Percentiles rank a stretch among this genome's conserved stretches.
These are phyloP conservation scores for Rhynchophorus ferrugineus DNA, from an alignment of 1,140 invertebrate species.

Conservation along the genomic window DNA sequence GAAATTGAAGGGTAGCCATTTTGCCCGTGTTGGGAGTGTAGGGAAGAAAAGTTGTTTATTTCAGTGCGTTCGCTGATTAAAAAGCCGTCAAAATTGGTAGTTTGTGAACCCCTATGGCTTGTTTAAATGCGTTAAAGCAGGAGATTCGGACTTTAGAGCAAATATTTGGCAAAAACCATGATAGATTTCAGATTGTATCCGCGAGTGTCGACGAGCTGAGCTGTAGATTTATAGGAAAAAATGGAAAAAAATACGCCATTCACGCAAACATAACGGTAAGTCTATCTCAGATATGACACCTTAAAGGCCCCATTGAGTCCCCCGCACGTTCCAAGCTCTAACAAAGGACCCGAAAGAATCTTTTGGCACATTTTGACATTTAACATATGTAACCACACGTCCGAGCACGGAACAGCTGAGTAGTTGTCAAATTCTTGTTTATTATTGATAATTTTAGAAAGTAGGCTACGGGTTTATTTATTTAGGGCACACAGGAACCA, in stretches of 20 bases:
- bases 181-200: constrained; percentile 93
- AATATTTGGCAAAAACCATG: constrained; percentile 91
- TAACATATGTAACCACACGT: constrained; percentile 32
- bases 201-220: constrained; percentile 97
- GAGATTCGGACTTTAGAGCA: constrained; percentile 95
- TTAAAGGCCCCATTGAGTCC: neutral
- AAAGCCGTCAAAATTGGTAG: constrained; percentile 27
- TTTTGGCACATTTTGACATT: constrained; percentile 38
- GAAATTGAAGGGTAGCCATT: constrained; percentile 27
- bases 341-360: constrained; percentile 30
- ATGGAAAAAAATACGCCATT: constrained; percentile 92
- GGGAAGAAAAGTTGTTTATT: constrained; percentile 22
- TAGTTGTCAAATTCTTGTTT: constrained; percentile 9
- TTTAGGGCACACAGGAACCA: neutral
- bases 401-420: constrained; percentile 25
- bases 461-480: constrained; percentile 5
- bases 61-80: constrained; percentile 22
- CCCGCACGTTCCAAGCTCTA: constrained; percentile 14
- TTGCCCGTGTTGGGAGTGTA: constrained; percentile 33
- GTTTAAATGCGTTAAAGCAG: constrained; percentile 93
- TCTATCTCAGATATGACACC: constrained; percentile 24
- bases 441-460: constrained; percentile 23
- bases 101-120: constrained; percentile 72
- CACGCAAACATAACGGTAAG: constrained; percentile 97
- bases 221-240: constrained; percentile 91